Evolutionary conservation across 2,797 vertebrate species (phyloP), one percentile per base, ranked within the genome.

Genomic region (Euthynnus affinis): DNA sequence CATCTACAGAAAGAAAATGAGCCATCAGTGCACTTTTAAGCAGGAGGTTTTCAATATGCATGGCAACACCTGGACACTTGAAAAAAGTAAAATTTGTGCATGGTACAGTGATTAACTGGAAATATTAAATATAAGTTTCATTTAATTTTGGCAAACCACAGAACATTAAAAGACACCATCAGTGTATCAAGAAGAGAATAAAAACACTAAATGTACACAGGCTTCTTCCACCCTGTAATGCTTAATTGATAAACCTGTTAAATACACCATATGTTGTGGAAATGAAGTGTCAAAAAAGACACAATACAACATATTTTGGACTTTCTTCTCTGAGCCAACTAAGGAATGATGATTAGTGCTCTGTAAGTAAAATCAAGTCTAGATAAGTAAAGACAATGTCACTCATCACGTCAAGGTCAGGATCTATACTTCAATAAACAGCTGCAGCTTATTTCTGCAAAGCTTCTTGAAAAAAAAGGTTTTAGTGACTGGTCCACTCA

Each of bases 1-100:
- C 71, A 80, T 82, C 92, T 94, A 3, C 10, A 79, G 66, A 76
- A 42, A 76, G 22, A 71, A 67, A 56, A 66, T 22, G 34, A 78
- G 17, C 10, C 12, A 10, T 87, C 20, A 88, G 76, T 18, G 29
- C 9, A 60, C 61, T 58, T 44, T 32, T 13, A 48, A 61, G 8
- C 20, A 34, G 22, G 13, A 7, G 7, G 23, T 5, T 23, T 57
- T 52, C 18, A 23, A 6, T 15, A 10, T 42, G 6, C 9, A 32
- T 23, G 23, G n/a, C n/a, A 57, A 42, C 14, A 3, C 14, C n/a
- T 25, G 17, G 10, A n/a, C n/a, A 22, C 32, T 34, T 6, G 20
- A 49, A 40, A 67, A 67, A 13, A n/a, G 18, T 25, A 27, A 1
- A 15, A 22, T 22, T 63, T 15, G 9, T 27, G 17, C 37, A 56